Evolutionary conservation across 37 sponge, comb jelly and placozoan species (phyloP), one percentile per base, ranked within the genome.

Genomic region (Chondrosia reniformis): DNA sequence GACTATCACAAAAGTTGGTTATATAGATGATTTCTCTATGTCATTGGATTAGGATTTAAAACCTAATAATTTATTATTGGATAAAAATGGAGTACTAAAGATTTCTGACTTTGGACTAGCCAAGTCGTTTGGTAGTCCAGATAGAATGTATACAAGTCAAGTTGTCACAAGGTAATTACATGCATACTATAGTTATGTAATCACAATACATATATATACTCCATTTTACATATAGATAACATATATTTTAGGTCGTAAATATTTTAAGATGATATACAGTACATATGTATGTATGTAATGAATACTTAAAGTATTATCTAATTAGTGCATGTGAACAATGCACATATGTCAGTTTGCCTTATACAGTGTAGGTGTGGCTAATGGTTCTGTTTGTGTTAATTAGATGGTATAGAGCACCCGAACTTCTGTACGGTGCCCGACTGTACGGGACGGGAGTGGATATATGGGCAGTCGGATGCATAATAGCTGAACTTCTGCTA

Each of bases 61-160:
- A 75, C 98, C 98, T 5, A 98, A 98, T 87, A 98, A 98, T 55
- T 64, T 98, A 25, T 84, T 98, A 25, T 67, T 98, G 28, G 86
- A 95, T 54, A 81, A 40, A 2, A 34, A 88, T 13, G 99, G 99
- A 10, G 63, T 95, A 5, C 78, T 98, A 9, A 98, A 98, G 74
- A 92, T 98, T 36, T 93, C 96, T 41, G 99, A 98, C 69, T 98
- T 98, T 74, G 99, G 99, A 38, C 83, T 98, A 34, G 99, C 99
- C n/a, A 92, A 94, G 72, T 54, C 87, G 24, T 98, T 86, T 81
- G 99, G 96, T 1, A 88, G 91, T 27, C 99, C 99, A 6, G 81
- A 89, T 25, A 78, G 96, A 21, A 67, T 74, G n/a, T 82, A 94
- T 63, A 94, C 96, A 2, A 91, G 95, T 63, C 91, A 95, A 64